Conservation (phyloP, 1,140 invertebrate genomes). For the Anastrepha ludens region DNA sequence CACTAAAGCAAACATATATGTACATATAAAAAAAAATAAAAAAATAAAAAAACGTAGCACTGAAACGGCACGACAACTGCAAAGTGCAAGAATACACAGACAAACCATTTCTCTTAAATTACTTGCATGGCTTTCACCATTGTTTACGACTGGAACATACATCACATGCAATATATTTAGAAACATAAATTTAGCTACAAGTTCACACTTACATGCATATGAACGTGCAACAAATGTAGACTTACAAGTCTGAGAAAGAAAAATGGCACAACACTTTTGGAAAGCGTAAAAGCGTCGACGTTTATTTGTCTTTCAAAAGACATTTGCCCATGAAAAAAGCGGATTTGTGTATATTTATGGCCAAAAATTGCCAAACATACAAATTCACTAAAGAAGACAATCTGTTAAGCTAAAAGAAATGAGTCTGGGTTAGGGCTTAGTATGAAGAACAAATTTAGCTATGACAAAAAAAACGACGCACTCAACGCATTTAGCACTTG, state of each 20-base stretch:
- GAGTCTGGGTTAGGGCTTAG: neutral
- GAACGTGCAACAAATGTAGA: too few species aligned
- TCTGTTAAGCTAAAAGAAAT: too few species aligned
- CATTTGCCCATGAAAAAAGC: conserved; percentile 11
- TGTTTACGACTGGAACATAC: conserved; percentile 15
- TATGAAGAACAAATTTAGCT: neutral
- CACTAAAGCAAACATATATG: too few species aligned
- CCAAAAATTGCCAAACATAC: conserved; percentile 24
- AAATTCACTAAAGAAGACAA: neutral
- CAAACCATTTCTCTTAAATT: neutral
- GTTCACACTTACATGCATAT: neutral
- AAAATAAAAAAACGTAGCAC: too few species aligned
- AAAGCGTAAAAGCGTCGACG: conserved; percentile 47
- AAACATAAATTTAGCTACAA: neutral
- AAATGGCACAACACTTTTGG: conserved; percentile 25
- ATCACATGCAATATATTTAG: neutral
- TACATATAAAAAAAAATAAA: neutral
- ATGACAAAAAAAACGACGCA: neutral
- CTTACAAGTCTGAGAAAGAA: conserved; percentile 21
- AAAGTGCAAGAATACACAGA: too few species aligned
- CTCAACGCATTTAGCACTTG: neutral
- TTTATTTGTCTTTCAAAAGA: conserved; percentile 40
- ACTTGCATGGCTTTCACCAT: conserved; percentile 31
- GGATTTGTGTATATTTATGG: conserved; percentile 30
- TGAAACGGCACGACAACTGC: too few species aligned